Evolutionary conservation across 2,113 vertebrate species (phyloP).

Genomic region (Sigmodon hispidus): DNA sequence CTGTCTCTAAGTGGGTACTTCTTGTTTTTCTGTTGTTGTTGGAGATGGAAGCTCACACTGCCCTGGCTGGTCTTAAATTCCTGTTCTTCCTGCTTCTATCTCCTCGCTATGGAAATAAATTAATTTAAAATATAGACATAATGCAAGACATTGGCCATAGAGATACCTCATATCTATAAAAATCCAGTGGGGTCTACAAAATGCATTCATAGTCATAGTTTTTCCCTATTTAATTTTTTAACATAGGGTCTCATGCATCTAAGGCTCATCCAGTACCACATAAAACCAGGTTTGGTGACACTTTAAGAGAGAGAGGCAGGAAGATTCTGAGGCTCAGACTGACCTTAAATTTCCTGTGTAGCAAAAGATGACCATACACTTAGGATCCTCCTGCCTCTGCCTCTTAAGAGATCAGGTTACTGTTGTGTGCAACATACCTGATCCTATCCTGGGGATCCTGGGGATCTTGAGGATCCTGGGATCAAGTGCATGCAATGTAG

Average conservation of each 20-base stretch:
- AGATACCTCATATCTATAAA: neutral
- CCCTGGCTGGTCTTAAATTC: neutral
- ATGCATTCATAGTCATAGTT: neutral
- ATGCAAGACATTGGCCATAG: neutral
- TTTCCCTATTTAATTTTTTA: neutral
- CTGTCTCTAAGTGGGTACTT: neutral
- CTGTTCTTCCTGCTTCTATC: neutral
- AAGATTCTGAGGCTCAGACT: neutral
- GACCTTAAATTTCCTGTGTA: neutral
- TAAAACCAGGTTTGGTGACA: neutral
- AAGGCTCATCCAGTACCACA: neutral
- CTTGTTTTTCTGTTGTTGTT: neutral
- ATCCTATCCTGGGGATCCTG: neutral
- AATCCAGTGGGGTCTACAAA: neutral
- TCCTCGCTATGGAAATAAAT: neutral
- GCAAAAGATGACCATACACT: neutral
- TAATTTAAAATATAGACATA: slow-evolving; percentile 14
- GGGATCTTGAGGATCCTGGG: neutral
- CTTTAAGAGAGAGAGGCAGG: neutral
- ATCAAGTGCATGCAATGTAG: neutral
- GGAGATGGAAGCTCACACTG: neutral
- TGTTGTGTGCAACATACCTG: neutral
- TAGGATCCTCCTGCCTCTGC: neutral
- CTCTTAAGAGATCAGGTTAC: too few species aligned
- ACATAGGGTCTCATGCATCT: neutral